Conservation (phyloP, 2,113 vertebrate species). For the Naja naja region DNA sequence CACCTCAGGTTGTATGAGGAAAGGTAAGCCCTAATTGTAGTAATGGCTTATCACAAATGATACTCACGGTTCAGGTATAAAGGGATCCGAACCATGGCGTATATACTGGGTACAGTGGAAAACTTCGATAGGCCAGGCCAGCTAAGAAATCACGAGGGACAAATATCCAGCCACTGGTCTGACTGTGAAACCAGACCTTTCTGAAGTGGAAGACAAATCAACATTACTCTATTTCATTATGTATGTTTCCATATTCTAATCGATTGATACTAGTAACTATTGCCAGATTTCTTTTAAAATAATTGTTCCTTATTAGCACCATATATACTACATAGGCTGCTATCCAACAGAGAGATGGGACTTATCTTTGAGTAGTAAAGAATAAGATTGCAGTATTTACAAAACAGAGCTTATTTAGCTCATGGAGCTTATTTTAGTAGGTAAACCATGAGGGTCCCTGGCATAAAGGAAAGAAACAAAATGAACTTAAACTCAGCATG, state of each 20-base stretch:
- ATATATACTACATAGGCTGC: neutral
- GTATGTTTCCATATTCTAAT: neutral
- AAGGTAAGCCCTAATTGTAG: neutral
- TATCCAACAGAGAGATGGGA: neutral
- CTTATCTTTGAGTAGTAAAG: neutral
- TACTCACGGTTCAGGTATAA: constrained; percentile 98
- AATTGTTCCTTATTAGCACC: constrained; percentile 4
- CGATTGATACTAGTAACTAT: neutral
- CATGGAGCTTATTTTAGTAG: neutral
- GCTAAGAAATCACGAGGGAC: constrained; percentile 95
- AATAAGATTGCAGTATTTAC: neutral
- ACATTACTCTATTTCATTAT: constrained; percentile 19
- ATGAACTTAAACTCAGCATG: neutral
- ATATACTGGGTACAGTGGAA: constrained; percentile 98
- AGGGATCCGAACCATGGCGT: constrained; percentile 96
- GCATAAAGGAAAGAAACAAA: neutral
- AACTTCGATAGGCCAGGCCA: constrained; percentile 91
- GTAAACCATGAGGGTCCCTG: neutral
- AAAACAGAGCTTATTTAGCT: neutral
- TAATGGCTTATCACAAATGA: neutral
- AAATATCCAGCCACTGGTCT: constrained; percentile 95
- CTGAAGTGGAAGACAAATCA: constrained; percentile 68
- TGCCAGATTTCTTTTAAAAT: constrained; percentile 25
- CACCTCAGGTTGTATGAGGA: neutral
- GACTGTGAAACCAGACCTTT: constrained; percentile 92